phyloP scores from a whole-genome alignment of 2,797 vertebrate species.

The Nannoperca australis region DNA sequence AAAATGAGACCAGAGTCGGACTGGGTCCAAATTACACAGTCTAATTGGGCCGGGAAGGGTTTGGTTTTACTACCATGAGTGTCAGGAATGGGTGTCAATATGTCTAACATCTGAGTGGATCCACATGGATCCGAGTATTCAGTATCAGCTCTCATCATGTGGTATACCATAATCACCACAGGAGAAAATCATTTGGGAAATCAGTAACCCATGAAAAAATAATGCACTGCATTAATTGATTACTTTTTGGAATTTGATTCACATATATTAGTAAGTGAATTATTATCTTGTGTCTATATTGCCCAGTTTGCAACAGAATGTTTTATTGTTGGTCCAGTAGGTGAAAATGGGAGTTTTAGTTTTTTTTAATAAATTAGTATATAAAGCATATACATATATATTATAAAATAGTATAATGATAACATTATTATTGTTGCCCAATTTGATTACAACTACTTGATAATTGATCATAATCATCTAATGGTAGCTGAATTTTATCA shows the following conservation, averaged over 20 bases:
- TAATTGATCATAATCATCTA: constrained; percentile 29
- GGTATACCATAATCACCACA: background rate
- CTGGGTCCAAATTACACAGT: background rate
- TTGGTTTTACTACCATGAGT: background rate
- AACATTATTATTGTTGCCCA: too few species aligned
- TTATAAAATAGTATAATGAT: too few species aligned
- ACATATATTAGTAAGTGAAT: background rate
- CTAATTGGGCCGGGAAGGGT: background rate
- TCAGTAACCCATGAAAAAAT: background rate
- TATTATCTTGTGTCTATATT: background rate
- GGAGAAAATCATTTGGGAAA: background rate
- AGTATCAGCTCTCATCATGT: background rate
- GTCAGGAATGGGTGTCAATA: background rate
- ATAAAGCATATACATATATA: background rate
- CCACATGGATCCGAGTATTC: background rate
- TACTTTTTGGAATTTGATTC: background rate
- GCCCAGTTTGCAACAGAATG: background rate
- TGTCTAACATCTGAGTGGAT: background rate
- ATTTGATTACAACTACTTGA: background rate
- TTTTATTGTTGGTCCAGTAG: constrained; percentile 1
- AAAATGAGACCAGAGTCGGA: background rate
- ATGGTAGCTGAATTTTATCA: constrained; percentile 18
- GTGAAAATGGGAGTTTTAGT: background rate
- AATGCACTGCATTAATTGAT: background rate
- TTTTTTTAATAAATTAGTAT: background rate